Conservation (phyloP, 2,113 vertebrate genomes). For the Gnathonemus longibarbis region DNA sequence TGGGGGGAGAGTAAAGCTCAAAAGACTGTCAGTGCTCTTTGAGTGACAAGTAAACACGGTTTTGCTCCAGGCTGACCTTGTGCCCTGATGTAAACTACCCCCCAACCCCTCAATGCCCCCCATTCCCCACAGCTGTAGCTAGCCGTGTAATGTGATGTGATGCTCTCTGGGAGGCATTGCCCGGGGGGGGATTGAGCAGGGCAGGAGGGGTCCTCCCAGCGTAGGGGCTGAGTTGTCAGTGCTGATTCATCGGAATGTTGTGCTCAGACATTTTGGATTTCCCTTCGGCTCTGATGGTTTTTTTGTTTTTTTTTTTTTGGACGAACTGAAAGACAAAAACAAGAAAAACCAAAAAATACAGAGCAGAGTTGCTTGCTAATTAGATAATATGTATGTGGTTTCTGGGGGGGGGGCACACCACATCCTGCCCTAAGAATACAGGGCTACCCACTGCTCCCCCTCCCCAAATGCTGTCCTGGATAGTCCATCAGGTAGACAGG, state of each 20-base stretch:
- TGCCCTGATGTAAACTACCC: not conserved
- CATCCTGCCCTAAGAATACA: slow-evolving; percentile 53
- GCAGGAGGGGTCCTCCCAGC: too few relatives aligned
- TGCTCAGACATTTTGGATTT: not conserved
- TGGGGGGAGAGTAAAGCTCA: not conserved
- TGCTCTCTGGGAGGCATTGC: not conserved
- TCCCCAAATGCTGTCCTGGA: slow-evolving; percentile 32
- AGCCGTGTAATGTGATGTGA: not conserved
- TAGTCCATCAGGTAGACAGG: slow-evolving; percentile 44
- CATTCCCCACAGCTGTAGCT: not conserved
- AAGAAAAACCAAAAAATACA: slow-evolving; percentile 42
- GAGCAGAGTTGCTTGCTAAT: slow-evolving; percentile 16
- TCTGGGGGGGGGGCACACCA: not conserved
- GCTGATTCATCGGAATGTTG: not conserved
- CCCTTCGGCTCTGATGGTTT: not conserved
- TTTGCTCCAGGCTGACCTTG: not conserved
- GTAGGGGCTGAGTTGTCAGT: not conserved
- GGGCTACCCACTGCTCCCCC: not conserved
- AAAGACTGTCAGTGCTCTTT: not conserved
- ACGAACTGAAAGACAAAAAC: not conserved
- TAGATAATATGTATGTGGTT: not conserved
- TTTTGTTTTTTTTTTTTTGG: slow-evolving; percentile 20
- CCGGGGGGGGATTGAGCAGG: not conserved
- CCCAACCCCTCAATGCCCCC: not conserved
- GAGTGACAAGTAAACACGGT: not conserved